Conservation (phyloP, 30 jellyfish, hydroid and myxozoan species). For the Clytia hemisphaerica region DNA sequence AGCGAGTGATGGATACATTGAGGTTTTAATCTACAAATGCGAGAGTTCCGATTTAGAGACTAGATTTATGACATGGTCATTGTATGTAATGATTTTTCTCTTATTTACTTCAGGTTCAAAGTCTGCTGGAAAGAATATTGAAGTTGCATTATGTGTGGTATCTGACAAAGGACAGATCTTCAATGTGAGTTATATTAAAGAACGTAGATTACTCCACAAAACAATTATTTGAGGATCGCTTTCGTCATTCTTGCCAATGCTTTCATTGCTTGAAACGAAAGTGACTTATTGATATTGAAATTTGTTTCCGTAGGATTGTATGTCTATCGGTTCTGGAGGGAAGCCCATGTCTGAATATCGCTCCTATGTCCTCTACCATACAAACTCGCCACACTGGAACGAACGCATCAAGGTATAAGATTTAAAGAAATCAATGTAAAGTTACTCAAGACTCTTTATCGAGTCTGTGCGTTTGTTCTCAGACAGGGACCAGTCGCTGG, state of each 20-base stretch:
- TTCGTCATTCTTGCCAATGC: neutral
- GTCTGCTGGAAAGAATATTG: conserved; percentile 77
- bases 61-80: too few relatives aligned
- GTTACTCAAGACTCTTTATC: too few relatives aligned
- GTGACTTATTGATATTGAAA: neutral
- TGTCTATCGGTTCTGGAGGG: conserved; percentile 72
- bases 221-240: too few relatives aligned
- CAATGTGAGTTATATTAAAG: conserved; percentile 26
- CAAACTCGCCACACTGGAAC: conserved; percentile 79
- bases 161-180: conserved; percentile 61
- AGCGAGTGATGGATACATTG: neutral
- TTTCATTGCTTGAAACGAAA: too few relatives aligned
- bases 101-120: conserved; percentile 70
- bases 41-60: too few relatives aligned
- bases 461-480: too few relatives aligned
- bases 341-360: conserved; percentile 70
- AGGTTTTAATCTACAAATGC: too few relatives aligned
- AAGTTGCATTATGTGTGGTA: conserved; percentile 73
- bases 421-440: too few relatives aligned
- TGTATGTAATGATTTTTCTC: too few relatives aligned
- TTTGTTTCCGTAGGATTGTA: conserved; percentile 51
- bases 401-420: conserved; percentile 58
- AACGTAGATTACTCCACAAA: too few relatives aligned
- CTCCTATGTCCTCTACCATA: conserved; percentile 71
- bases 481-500: too few relatives aligned